Conservation (phyloP, 2,888 invertebrate genomes). For the Lacanobia oleracea region DNA sequence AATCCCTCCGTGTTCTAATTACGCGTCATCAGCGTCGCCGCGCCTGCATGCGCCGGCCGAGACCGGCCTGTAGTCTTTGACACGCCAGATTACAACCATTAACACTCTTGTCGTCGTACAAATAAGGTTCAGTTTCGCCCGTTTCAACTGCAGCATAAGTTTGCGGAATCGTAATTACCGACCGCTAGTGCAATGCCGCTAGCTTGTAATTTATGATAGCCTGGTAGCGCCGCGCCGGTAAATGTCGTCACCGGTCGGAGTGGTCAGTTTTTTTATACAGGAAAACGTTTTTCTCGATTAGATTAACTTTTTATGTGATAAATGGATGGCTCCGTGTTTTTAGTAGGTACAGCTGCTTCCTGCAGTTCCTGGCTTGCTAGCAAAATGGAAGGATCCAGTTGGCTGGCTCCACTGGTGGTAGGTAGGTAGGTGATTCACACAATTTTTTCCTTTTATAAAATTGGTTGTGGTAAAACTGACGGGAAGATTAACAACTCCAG, state of each 20-base stretch:
- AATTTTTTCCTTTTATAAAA: background rate
- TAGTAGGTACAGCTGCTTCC: slow-evolving; percentile 5
- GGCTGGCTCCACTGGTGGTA: background rate
- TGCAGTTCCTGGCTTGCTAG: background rate
- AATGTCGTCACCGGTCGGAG: slow-evolving; percentile 73
- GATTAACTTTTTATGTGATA: slow-evolving; percentile 54
- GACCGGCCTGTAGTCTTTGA: slow-evolving; percentile 49
- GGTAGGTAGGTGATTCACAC: background rate
- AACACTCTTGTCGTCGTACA: fast-evolving
- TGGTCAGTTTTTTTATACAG: slow-evolving; percentile 62
- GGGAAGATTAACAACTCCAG: no score
- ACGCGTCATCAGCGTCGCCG: slow-evolving; percentile 69
- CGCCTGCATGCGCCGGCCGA: slow-evolving; percentile 67
- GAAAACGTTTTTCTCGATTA: slow-evolving; percentile 61
- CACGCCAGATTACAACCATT: slow-evolving; percentile 15
- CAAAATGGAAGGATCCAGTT: slow-evolving; percentile 1
- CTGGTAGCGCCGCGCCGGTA: slow-evolving; percentile 77
- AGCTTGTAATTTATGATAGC: slow-evolving; percentile 82
- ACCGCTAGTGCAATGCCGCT: slow-evolving; percentile 67
- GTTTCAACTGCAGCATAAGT: slow-evolving; percentile 30
- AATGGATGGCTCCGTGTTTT: slow-evolving; percentile 26
- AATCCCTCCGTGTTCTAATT: slow-evolving; percentile 67
- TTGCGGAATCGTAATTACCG: slow-evolving; percentile 66
- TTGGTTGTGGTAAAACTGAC: background rate
- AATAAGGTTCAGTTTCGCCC: slow-evolving; percentile 45